Conservation (phyloP, 1,140 invertebrate species). For the Thaumetopoea pityocampa region DNA sequence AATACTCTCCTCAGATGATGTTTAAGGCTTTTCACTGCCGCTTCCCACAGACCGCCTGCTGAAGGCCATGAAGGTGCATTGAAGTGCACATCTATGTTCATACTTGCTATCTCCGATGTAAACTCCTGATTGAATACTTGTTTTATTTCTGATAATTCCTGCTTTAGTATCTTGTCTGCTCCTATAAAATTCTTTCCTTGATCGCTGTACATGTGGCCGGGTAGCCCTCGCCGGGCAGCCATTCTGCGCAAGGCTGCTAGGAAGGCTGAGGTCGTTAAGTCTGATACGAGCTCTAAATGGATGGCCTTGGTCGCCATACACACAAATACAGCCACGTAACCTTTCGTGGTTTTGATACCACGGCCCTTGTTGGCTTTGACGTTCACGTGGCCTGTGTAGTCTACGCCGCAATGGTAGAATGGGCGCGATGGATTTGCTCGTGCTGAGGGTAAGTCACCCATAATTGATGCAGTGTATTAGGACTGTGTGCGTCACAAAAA, state of each 20-base stretch:
- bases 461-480: neutral
- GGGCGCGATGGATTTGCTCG: neutral
- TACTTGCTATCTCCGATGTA: neutral
- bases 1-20: neutral
- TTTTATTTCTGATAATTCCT: neutral
- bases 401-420: neutral
- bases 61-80: neutral
- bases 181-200: neutral
- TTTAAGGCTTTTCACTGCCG: neutral
- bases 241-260: conserved; percentile 1
- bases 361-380: conserved; percentile 1
- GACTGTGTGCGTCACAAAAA: conserved; percentile 34
- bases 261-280: neutral
- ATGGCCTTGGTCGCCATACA: neutral
- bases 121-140: neutral
- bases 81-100: neutral
- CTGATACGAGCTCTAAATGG: neutral
- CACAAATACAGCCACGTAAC: neutral
- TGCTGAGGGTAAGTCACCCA: neutral
- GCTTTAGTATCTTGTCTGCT: neutral
- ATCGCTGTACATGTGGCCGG: neutral
- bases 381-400: neutral
- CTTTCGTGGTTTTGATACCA: conserved; percentile 1
- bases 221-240: neutral
- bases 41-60: neutral